Base-by-base conservation (phyloP, 1,140 invertebrate species). In the Saccostrea glomerata region DNA sequence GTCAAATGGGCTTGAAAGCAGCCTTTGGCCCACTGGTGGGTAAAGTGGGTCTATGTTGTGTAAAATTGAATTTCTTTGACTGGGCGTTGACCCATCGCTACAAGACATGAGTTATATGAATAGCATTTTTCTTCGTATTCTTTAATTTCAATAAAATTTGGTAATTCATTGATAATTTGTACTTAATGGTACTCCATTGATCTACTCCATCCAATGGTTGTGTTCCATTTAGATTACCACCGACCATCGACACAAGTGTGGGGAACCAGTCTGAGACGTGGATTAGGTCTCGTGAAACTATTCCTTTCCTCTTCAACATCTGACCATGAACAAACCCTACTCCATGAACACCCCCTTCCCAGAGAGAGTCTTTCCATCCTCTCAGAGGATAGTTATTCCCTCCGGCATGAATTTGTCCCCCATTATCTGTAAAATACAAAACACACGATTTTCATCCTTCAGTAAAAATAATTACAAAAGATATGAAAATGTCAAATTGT, bases 361-460 rank as follows among this genome's bases (percentile, higher is more conserved):
- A 96, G 54, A 96, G 87, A 4, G 95, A 95, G 25, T 91, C 92
- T 90, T 96, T 96, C 90, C 94, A 94, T 30, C 96, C 96, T 77
- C 95, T 82, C 0, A 96, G 90, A 0, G 96, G 96, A 91, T 92
- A 95, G 91, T 96, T 96, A 77, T 95, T 95, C 15, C 95, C 95
- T 20, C 95, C 95, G 30, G 90, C 92, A 73, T 90, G 90, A 1
- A 94, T 87, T 66, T 94, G 92, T 11, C 95, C 95, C 40, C 95
- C 95, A 92, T 96, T 96, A 90, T 95, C 93, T 93, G 83, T 6
- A 70, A 70, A 63, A 23, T 63, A 63, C 15, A 63, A 63, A 17
- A 36, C 30, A 36, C 30, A 36, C 30, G 30, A 36, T 36, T 2
- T 36, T 36, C 30, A 36, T 1, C 30, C 30, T 36, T 36, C 30